A percentile compares a stretch with the other conserved stretches of the same genome.
Conservation (phyloP, 2,113 vertebrate species). For the Boleophthalmus pectinirostris region DNA sequence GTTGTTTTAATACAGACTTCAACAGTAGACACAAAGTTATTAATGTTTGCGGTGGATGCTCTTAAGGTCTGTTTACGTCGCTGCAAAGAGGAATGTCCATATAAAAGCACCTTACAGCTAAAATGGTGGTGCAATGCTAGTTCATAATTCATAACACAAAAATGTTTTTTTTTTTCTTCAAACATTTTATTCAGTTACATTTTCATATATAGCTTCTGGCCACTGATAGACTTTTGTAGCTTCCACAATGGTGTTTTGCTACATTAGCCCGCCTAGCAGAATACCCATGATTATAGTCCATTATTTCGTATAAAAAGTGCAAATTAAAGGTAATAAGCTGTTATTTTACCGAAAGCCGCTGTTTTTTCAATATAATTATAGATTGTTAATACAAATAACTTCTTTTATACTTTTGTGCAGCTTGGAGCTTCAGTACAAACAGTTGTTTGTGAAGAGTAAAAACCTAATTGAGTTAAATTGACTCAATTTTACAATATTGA, state of each 20-base stretch:
- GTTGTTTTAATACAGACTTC: slow-evolving; percentile 46
- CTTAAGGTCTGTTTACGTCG: slow-evolving; percentile 59
- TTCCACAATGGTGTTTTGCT: neutral
- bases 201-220: neutral
- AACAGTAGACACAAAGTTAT: slow-evolving; percentile 48
- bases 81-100: slow-evolving; percentile 36
- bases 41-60: slow-evolving; percentile 60
- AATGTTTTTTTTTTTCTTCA: neutral
- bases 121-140: slow-evolving; percentile 8
- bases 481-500: neutral
- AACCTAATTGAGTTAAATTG: neutral
- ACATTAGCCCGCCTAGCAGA: slow-evolving; percentile 4
- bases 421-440: neutral
- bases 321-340: slow-evolving; percentile 1
- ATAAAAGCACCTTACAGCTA: slow-evolving; percentile 22
- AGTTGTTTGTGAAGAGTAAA: neutral
- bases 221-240: slow-evolving; percentile 6
- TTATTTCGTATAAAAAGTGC: neutral
- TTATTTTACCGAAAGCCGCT: neutral
- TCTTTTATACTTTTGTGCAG: neutral
- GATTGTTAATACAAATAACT: neutral
- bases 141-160: slow-evolving; percentile 8
- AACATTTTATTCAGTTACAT: slow-evolving; percentile 6
- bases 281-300: slow-evolving; percentile 1
- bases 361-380: neutral